Evolutionary conservation across 1,140 invertebrate genomes (phyloP).

Genomic region (honey bee (Apis mellifera)): Amel_HAv3.1 CM009941.2:12025501-12026000

Average conservation of each 20-base stretch:
- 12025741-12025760: slow-evolving; percentile 79
- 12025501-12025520: too few relatives aligned
- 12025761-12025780: slow-evolving; percentile 79
- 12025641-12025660: slow-evolving; percentile 86
- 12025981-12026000: too few relatives aligned
- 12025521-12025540: background rate
- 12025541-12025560: background rate
- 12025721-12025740: slow-evolving; percentile 64
- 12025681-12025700: slow-evolving; percentile 91
- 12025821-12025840: slow-evolving; percentile 79
- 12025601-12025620: slow-evolving; percentile 77
- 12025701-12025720: slow-evolving; percentile 82
- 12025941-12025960: too few relatives aligned
- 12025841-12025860: slow-evolving; percentile 83
- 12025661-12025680: slow-evolving; percentile 90
- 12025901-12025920: slow-evolving; percentile 74
- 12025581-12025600: slow-evolving; percentile 87
- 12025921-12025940: background rate
- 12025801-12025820: slow-evolving; percentile 75
- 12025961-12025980: too few relatives aligned
- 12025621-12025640: slow-evolving; percentile 83
- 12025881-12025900: slow-evolving; percentile 75
- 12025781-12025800: slow-evolving; percentile 72
- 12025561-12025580: slow-evolving; percentile 86
- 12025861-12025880: slow-evolving; percentile 80